Percentiles rank a stretch among this genome's conserved stretches.
phyloP scores from a whole-genome alignment of 2,113 vertebrate genomes.

The Aegotheles bennettii region DNA sequence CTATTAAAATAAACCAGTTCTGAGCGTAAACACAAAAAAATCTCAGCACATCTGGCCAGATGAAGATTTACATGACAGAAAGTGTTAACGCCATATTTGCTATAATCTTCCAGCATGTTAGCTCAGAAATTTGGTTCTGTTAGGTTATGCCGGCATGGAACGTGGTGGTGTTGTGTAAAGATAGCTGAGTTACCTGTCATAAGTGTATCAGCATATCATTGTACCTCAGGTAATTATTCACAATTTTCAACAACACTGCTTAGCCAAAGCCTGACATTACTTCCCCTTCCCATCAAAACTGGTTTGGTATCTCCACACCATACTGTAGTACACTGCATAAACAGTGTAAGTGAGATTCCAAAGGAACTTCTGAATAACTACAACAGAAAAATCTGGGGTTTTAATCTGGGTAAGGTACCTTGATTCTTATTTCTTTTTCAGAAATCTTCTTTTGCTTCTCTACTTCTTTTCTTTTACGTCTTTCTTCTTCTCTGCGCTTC shows the following conservation, averaged over 20 bases:
- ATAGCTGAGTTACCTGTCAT: not conserved
- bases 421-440: constrained; percentile 91
- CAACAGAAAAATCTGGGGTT: not conserved
- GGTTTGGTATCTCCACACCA: not conserved
- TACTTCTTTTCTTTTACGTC: constrained; percentile 86
- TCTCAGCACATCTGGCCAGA: not conserved
- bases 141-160: not conserved
- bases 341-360: not conserved
- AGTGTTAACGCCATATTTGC: not conserved
- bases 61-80: not conserved
- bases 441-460: constrained; percentile 89
- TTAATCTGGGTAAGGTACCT: too few relatives aligned
- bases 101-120: not conserved
- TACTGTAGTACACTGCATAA: not conserved
- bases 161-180: not conserved
- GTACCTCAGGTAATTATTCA: not conserved
- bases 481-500: constrained; percentile 91
- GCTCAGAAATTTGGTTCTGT: not conserved
- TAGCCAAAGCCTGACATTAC: not conserved
- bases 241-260: not conserved
- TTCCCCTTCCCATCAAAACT: not conserved
- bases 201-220: not conserved
- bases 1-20: not conserved
- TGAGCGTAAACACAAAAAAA: not conserved
- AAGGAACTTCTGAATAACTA: not conserved